A percentile compares a stretch with the other conserved stretches of the same genome.
These are phyloP conservation scores for Myodes glareolus DNA, from an alignment of 2,113 vertebrate species.

Conservation along the genomic window DNA sequence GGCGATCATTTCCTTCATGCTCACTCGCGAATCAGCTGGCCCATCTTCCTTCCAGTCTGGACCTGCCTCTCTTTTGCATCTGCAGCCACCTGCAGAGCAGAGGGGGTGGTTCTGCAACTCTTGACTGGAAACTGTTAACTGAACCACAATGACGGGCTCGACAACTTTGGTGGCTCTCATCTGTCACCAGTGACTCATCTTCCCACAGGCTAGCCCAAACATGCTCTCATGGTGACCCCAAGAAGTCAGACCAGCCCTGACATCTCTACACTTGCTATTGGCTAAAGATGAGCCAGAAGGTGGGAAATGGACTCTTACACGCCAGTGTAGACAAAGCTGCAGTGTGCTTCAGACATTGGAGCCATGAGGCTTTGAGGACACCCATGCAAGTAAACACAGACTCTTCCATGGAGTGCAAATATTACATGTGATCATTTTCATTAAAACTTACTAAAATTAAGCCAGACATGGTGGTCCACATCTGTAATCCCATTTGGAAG, in stretches of 20 bases:
- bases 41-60: background rate
- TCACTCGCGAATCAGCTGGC: background rate
- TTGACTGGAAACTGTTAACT: background rate
- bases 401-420: rapidly evolving
- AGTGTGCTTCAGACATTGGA: background rate
- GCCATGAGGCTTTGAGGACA: background rate
- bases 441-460: background rate
- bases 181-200: background rate
- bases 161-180: rapidly evolving
- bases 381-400: background rate
- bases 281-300: background rate
- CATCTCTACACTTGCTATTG: background rate
- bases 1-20: background rate
- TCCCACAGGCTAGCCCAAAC: background rate
- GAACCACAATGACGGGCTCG: background rate
- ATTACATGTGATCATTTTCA: background rate
- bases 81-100: background rate
- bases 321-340: background rate
- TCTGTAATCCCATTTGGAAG: background rate
- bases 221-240: rapidly evolving
- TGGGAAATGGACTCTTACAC: background rate
- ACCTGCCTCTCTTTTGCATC: background rate
- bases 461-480: too few species aligned
- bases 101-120: background rate
- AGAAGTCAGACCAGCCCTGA: background rate